Evolutionary conservation across 2,113 vertebrate species (phyloP), one percentile per base, ranked within the genome.

Genomic region (Melozone crissalis): DNA sequence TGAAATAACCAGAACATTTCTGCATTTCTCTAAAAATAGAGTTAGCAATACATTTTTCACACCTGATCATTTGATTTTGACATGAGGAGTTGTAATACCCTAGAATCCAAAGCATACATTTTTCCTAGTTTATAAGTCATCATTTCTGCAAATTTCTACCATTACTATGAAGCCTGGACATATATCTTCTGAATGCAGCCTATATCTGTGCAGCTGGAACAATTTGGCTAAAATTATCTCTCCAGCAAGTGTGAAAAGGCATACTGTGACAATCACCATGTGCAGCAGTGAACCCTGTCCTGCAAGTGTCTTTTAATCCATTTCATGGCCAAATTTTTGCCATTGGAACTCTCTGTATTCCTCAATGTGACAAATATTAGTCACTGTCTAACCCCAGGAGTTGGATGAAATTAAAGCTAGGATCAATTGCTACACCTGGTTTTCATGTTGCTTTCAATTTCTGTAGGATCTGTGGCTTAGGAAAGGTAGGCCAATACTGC

Each of bases 401-500:
- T 0, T 55, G 61, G 55, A 72, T n/a, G 41, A 75, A 90, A 90
- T 9, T 24, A 72, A 84, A 84, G 18, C 41, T 19, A 57, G 58
- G n/a, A 73, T 57, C 41, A 81, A 41, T 19, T 52, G 21, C 26
- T 71, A 65, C 63, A 7, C 35, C 35, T 44, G 26, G 15, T 47
- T 93, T 75, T 91, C 16, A 17, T 10, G 9, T 47, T 81, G 59
- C 17, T 37, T 44, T 44, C 27, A 17, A 17, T 49, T 89, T 79
- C 41, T 52, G 52, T 18, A 39, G 57, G 84, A 49, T 2, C 18
- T 71, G 33, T 52, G 61, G 47, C 39, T 67, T 57, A 11, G 11
- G 33, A 93, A 96, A 82, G 41, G 37, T 19, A 52, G 74, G 84
- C 33, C 52, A 78, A 84, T 55, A 68, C 57, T 89, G 95, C 94